Evolutionary conservation across 1,140 invertebrate species (phyloP).

Genomic region (Leptonema lineaticorne): DNA sequence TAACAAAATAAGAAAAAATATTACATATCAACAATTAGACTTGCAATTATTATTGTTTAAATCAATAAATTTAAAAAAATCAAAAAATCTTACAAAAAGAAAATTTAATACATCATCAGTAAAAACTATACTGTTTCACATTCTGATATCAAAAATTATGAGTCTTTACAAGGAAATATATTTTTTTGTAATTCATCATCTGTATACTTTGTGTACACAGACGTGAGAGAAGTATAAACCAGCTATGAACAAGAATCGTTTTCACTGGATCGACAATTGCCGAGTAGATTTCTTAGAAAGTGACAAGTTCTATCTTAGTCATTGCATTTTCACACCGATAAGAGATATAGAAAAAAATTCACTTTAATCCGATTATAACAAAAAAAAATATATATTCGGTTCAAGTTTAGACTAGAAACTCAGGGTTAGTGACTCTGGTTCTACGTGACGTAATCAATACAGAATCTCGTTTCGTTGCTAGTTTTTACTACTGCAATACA

Average conservation of each 20-base stretch:
- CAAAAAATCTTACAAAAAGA: no score
- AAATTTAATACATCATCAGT: no score
- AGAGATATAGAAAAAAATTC: no score
- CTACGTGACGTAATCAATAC: slow-evolving; percentile 2
- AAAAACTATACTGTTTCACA: no score
- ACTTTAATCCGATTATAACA: not conserved
- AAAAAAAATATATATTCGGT: not conserved
- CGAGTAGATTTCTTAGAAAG: slow-evolving; percentile 3
- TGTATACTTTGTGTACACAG: not conserved
- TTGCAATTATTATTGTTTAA: no score
- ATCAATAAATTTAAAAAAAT: no score
- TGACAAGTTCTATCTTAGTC: not conserved
- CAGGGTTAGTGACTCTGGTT: slow-evolving; percentile 3
- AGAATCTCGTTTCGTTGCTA: not conserved
- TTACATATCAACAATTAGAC: no score
- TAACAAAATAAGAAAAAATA: no score
- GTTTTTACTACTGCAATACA: not conserved
- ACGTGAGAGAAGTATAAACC: not conserved
- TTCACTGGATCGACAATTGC: not conserved
- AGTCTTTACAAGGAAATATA: no score
- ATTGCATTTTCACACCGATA: not conserved
- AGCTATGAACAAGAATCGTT: not conserved
- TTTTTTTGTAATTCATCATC: no score
- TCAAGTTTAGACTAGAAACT: not conserved
- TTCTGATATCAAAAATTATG: no score